Conservation (phyloP, 2,888 invertebrate genomes). For the Ctena decussata region DNA sequence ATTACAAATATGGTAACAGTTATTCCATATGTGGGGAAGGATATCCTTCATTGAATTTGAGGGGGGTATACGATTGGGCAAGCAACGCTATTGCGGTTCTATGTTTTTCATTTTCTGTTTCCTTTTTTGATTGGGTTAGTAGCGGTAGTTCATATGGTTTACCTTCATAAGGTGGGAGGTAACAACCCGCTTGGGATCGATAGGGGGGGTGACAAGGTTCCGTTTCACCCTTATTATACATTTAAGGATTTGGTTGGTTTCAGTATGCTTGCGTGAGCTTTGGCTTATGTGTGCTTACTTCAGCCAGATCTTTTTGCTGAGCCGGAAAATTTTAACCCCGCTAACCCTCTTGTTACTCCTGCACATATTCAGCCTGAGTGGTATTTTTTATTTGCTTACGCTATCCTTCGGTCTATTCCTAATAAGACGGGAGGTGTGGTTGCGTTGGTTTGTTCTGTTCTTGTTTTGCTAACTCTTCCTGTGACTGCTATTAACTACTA, state of each 20-base stretch:
- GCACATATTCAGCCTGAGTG: slow-evolving; percentile 94
- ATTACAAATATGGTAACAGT: slow-evolving; percentile 92
- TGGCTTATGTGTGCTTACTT: slow-evolving; percentile 71
- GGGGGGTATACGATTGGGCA: slow-evolving; percentile 92
- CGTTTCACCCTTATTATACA: slow-evolving; percentile 43
- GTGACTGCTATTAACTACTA: slow-evolving; percentile 87
- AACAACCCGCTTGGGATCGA: slow-evolving; percentile 41
- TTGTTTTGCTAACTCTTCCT: slow-evolving; percentile 90
- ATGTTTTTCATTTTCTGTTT: slow-evolving; percentile 91
- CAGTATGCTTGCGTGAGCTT: neutral
- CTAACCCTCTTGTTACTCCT: slow-evolving; percentile 91
- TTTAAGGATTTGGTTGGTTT: slow-evolving; percentile 42
- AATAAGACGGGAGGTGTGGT: slow-evolving; percentile 93
- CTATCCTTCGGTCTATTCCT: slow-evolving; percentile 93
- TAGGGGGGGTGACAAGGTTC: neutral
- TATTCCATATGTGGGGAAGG: slow-evolving; percentile 90
- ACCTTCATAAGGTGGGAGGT: slow-evolving; percentile 36
- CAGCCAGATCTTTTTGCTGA: slow-evolving; percentile 90
- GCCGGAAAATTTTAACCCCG: slow-evolving; percentile 92
- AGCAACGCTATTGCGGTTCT: slow-evolving; percentile 93
- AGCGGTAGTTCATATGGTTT: slow-evolving; percentile 90
- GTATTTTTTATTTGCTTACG: slow-evolving; percentile 94
- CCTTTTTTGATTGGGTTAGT: slow-evolving; percentile 90
- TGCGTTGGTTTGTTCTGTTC: slow-evolving; percentile 90
- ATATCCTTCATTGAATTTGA: slow-evolving; percentile 91